Evolutionary conservation across 2,888 invertebrate species (phyloP), one percentile per base, ranked within the genome.

Genomic region (Standfussiana lucernea): DNA sequence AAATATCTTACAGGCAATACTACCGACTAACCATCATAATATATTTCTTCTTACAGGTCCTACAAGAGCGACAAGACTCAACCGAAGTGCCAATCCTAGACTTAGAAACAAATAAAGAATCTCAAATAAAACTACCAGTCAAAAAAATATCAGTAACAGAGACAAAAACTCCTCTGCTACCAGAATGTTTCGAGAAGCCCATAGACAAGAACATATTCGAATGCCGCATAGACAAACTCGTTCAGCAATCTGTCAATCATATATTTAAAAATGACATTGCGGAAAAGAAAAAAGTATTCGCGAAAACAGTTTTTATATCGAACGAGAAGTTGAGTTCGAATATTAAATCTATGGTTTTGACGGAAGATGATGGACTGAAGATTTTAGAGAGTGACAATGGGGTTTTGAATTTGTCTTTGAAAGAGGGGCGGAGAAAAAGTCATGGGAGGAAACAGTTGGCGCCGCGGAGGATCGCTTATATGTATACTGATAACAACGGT

Each of bases 371-470:
- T 1, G 84, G 79, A 13, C 79, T 83, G 79, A 86, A 87, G 56
- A 77, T 91, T n/a, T 71, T 92, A 66, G 84, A 85, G 40, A 87
- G 88, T 45, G 91, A 89, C 61, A 76, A 90, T 42, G 95, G 91
- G 0, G 96, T 96, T 13, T 86, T 96, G 75, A 95, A 96, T 90
- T 89, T 96, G 85, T 96, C 95, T 0, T 90, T 96, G 15, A 96
- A 95, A 77, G 93, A 94, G 88, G 93, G 93, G 5, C 93, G 93
- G 80, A 92, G 94, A 88, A 92, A 92, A 90, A 91, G 92, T 42
- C 96, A 96, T 42, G 96, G 96, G 0, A 90, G 96, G 83, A 96
- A 96, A 56, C 96, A 96, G 89, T 86, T 94, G 5, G 96, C 95
- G 80, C 96, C 96, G 0, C 77, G 95, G n/a, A 89, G 96, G 83